Conservation (phyloP, 2,888 invertebrate genomes). For the Oscheius onirici region DNA sequence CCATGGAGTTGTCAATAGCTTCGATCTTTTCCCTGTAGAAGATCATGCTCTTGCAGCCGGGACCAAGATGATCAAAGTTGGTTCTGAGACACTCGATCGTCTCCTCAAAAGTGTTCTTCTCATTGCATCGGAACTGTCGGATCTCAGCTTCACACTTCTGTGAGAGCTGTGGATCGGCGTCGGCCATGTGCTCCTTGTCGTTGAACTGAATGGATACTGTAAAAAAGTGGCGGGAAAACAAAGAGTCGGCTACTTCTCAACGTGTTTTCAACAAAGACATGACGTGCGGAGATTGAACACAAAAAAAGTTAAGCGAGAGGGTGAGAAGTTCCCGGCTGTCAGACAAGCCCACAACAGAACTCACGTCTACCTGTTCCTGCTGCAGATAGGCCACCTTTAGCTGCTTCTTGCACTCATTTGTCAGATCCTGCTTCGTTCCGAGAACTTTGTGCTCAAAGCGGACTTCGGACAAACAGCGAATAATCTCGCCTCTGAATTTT, state of each 20-base stretch:
- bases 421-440: slow-evolving; percentile 81
- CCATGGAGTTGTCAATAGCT: slow-evolving; percentile 72
- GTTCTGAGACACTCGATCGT: slow-evolving; percentile 73
- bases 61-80: slow-evolving; percentile 63
- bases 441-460: slow-evolving; percentile 79
- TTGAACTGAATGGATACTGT: slow-evolving; percentile 74
- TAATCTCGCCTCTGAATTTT: slow-evolving; percentile 76
- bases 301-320: slow-evolving; percentile 7
- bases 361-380: slow-evolving; percentile 73
- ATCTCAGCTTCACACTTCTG: slow-evolving; percentile 66
- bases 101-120: slow-evolving; percentile 53
- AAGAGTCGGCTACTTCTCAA: neutral
- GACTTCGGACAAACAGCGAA: slow-evolving; percentile 87
- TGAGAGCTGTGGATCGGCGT: slow-evolving; percentile 73
- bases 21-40: slow-evolving; percentile 74
- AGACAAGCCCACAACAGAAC: slow-evolving; percentile 34
- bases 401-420: slow-evolving; percentile 89
- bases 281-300: neutral
- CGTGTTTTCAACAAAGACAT: neutral
- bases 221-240: neutral
- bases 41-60: slow-evolving; percentile 72
- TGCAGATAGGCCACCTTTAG: slow-evolving; percentile 89
- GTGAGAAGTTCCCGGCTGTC: neutral
- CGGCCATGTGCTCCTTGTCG: slow-evolving; percentile 81
- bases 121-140: slow-evolving; percentile 45